phyloP scores from a whole-genome alignment of 2,113 vertebrate species.

The Hyla sarda region DNA sequence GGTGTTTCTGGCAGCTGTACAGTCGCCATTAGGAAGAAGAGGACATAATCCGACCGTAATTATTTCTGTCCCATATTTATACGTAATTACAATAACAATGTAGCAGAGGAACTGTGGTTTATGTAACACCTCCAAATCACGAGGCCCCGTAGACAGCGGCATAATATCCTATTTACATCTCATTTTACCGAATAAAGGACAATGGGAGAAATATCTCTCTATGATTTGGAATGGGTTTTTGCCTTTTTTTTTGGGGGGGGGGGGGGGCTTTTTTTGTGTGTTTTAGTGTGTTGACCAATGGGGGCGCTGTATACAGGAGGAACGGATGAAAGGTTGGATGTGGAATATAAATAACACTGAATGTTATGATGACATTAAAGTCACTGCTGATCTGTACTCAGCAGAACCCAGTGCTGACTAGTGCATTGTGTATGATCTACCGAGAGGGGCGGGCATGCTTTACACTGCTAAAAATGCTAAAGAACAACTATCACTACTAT shows the following conservation, averaged over 20 bases:
- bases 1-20: not conserved
- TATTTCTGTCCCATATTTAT: not conserved
- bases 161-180: not conserved
- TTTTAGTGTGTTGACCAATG: not conserved
- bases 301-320: not conserved
- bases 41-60: not conserved
- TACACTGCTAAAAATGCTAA: too few species aligned
- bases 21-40: not conserved
- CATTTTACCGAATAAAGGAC: not conserved
- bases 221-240: too few species aligned
- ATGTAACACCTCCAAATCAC: constrained; percentile 5
- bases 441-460: too few species aligned
- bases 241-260: too few species aligned
- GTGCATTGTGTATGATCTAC: too few species aligned
- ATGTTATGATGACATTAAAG: not conserved
- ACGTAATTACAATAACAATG: constrained; percentile 14
- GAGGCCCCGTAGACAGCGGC: not conserved
- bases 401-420: too few species aligned
- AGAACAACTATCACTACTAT: too few species aligned
- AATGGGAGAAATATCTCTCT: not conserved
- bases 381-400: not conserved
- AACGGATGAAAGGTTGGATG: not conserved
- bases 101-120: not conserved
- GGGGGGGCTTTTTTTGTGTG: too few species aligned
- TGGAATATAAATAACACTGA: not conserved